Evolutionary conservation across 2,888 invertebrate genomes (phyloP), one percentile per base, ranked within the genome.

Genomic region (Aporophyla nigra): DNA sequence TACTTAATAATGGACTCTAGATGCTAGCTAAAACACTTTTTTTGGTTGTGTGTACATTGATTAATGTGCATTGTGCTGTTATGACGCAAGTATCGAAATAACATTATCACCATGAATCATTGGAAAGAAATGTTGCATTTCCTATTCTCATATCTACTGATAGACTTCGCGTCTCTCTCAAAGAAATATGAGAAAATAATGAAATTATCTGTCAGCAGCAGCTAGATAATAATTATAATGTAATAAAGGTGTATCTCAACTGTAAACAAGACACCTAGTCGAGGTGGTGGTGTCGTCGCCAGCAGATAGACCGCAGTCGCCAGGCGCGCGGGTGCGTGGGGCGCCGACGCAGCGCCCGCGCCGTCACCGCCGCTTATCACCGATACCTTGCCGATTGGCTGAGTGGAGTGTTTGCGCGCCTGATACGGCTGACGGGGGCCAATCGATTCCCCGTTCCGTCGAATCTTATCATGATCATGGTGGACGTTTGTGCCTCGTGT

Each of bases 381-480:
- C 89, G 90, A 92, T 92, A 88, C 91, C 89, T 90, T 91, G 91
- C 93, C 92, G 92, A 96, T 96, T 96, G 96, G 96, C 90, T 92
- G 94, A 92, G 90, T 96, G 91, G 91, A 96, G 96, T 96, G 96
- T 96, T 96, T 96, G 95, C 94, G 93, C 92, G 90, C 84, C 90
- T 91, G 96, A 95, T 96, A 95, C 84, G 90, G 90, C 84, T 87
- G 84, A 91, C 92, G 90, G 91, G 93, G 91, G 94, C 96, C 96
- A 96, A 96, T 96, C 95, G 94, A 96, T 96, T 94, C 91, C 93
- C 92, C 90, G 94, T 93, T 91, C 90, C 89, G 89, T 91, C 90
- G 85, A 95, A 96, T 95, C 95, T 96, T 96, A 96, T 96, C 96
- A 93, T 88, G 87, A 95, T 95, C 94, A 95, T 95, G 96, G 95